Evolutionary conservation across 2,113 vertebrate genomes (phyloP), one percentile per base, ranked within the genome.

Genomic region (Tachycineta bicolor): DNA sequence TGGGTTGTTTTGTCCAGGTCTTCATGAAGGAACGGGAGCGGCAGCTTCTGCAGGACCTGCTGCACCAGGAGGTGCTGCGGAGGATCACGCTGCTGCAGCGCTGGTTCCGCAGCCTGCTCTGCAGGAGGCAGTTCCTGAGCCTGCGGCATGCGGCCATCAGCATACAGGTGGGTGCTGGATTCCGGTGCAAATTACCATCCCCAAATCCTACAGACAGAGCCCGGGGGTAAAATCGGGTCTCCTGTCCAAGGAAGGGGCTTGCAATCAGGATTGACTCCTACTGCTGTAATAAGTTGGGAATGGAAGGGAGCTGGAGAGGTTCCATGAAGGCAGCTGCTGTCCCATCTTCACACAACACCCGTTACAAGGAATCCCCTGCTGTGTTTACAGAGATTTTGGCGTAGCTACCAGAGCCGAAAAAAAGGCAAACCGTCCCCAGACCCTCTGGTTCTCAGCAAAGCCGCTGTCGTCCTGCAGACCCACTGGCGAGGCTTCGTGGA

Each of bases 1-100:
- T 2, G 25, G 12, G 2, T 39, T 77, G 34, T 59, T 86, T 90
- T 20, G 81, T 24, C 43, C 96, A 99, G 99, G 99, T 99, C 79
- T 99, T 99, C 73, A 37, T 99, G 89, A 99, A 98, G 95, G 99
- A 99, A 78, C 98, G 96, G 25, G 99, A 98, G 70, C 98, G 99
- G 14, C 99, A 99, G 97, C 96, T 97, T 43, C 97, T 99, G 34
- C 99, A 99, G 96, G 98, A 98, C 79, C 90, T 98, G 60, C 98
- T 99, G 87, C 99, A 99, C 86, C 96, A 96, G 84, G 99, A 99
- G 93, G 99, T 99, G 69, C 97, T 99, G 84, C 97, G 96, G 55
- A 98, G 99, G 50, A 99, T 99, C 68, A 96, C 98, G 6, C 73
- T 98, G 43, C 97, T 99, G 87, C 99, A 99, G 96, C 98, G 94